Evolutionary conservation across 1,140 invertebrate genomes (phyloP), one percentile per base, ranked within the genome.

Genomic region (Drosophila arizonae): DNA sequence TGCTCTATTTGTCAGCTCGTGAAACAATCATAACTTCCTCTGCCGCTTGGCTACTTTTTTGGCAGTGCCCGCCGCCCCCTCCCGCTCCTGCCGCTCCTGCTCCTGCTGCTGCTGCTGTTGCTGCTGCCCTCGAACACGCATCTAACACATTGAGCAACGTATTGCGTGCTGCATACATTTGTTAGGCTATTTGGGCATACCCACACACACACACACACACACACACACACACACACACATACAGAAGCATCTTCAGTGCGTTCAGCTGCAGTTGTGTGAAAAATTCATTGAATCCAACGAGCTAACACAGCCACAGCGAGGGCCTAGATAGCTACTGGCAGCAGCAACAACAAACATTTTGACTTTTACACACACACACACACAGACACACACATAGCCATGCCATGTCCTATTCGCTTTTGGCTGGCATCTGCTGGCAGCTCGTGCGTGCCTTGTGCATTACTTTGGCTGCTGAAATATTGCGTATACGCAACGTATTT

Each of bases 281-380:
- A 88, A 87, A 87, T 87, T 88, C 84, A 88, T 87, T 87, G 84
- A 87, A 88, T 87, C 82, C 72, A 74, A 75, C 68, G 69, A 86
- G 68, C 77, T 69, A 78, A 86, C 78, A 72, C 62, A 52, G 57
- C 78, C 9, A 13, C 26, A 72, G 54, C 62, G 66, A 71, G 45
- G 46, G 65, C 50, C 57, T 45, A 56, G 43, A 39, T 33, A 69
- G 39, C 61, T 45, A 51, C 26, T 50, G 46, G 54, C 45, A 65
- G 41, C 63, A 67, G 55, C 57, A 50, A 68, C 57, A 50, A 68
- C 76, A 48, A 74, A 80, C 81, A 84, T 86, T 71, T 81, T 69
- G 64, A 78, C 81, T 75, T 71, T 24, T 24, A 52, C 30, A 13
- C 28, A 33, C 39, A 26, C 33, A 33, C 6, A 33, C 33, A 33